Conservation (phyloP, 1,140 invertebrate species). For the Pseudobourletiella spinata region DNA sequence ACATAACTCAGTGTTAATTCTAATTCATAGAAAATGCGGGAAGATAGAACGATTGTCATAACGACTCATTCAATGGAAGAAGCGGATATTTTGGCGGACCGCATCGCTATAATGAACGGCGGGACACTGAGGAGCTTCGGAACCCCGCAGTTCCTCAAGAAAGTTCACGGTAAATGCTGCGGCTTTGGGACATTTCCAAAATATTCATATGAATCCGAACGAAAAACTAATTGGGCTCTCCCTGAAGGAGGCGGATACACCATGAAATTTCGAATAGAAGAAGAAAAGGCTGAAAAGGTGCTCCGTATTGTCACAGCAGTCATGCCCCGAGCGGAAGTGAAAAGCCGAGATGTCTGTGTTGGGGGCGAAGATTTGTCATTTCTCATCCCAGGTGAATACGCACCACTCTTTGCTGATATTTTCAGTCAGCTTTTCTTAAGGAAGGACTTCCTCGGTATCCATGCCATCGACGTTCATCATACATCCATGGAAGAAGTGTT, state of each 20-base stretch:
- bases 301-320: neutral
- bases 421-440: neutral
- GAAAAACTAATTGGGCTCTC: too few relatives aligned
- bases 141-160: slow-evolving; percentile 46
- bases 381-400: neutral
- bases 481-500: slow-evolving; percentile 7
- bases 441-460: neutral
- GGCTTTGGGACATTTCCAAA: too few relatives aligned
- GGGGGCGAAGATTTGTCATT: slow-evolving; percentile 2
- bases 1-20: slow-evolving; percentile 39
- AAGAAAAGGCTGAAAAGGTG: neutral
- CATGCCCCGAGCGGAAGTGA: neutral
- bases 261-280: neutral
- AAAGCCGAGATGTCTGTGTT: neutral
- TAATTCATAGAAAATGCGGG: slow-evolving; percentile 34
- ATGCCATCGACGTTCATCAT: neutral
- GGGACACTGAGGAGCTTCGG: slow-evolving; percentile 49
- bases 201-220: too few relatives aligned
- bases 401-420: neutral
- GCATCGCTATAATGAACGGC: slow-evolving; percentile 51
- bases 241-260: neutral
- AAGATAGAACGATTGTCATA: slow-evolving; percentile 48
- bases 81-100: slow-evolving; percentile 50
- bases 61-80: slow-evolving; percentile 63
- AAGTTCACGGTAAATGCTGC: slow-evolving; percentile 47